Evolutionary conservation across 2,888 invertebrate species (phyloP).

Genomic region (Drosophila affinis): DNA sequence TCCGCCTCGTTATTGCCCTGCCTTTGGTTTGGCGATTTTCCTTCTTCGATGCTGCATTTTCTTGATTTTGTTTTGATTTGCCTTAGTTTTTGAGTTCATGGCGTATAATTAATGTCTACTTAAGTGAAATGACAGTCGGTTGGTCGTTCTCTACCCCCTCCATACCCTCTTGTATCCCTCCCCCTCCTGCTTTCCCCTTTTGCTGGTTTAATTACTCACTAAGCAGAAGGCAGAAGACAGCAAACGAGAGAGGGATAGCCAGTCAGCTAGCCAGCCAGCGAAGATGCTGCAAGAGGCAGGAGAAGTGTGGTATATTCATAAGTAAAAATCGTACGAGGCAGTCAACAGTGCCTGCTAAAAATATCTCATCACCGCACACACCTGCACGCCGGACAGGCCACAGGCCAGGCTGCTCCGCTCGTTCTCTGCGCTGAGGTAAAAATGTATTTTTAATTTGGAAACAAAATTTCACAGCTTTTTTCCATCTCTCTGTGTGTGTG

Average conservation of each 20-base stretch:
- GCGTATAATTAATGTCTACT: constrained; percentile 74
- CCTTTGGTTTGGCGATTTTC: background rate
- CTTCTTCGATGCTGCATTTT: background rate
- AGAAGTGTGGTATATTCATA: too few species aligned
- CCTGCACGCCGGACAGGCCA: constrained; percentile 55
- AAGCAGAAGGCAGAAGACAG: constrained; percentile 58
- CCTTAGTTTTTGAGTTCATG: constrained; percentile 23
- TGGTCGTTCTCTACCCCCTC: constrained; percentile 31
- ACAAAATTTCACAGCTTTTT: constrained; percentile 59
- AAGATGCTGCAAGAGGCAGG: too few species aligned
- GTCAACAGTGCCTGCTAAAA: constrained; percentile 59
- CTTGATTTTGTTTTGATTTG: constrained; percentile 16
- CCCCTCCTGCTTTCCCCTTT: background rate
- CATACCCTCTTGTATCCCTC: background rate
- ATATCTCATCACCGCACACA: constrained; percentile 67
- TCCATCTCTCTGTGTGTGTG: constrained; percentile 20
- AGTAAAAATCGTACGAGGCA: constrained; percentile 62
- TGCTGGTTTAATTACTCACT: constrained; percentile 76
- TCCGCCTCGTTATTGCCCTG: background rate
- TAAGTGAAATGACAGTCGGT: constrained; percentile 72
- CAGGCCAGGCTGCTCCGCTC: background rate
- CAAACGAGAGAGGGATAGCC: constrained; percentile 37
- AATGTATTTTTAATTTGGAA: constrained; percentile 77
- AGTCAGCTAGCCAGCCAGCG: background rate
- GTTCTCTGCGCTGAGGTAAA: constrained; percentile 67